A percentile compares a stretch with the other conserved stretches of the same genome.
These are phyloP conservation scores for Orthosia incerta DNA, from an alignment of 2,888 invertebrate genomes.

Conservation along the genomic window DNA sequence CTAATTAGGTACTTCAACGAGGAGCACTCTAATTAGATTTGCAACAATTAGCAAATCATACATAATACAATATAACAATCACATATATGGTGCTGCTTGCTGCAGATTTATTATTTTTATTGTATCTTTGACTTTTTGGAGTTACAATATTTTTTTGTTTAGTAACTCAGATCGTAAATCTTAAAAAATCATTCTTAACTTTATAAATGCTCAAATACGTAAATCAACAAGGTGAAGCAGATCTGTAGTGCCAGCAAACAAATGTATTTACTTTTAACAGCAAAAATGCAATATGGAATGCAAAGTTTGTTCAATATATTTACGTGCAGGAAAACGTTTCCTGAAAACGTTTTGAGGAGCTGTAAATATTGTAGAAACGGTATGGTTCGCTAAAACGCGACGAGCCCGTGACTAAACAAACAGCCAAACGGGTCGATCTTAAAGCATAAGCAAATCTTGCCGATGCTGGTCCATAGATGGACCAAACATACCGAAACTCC, in stretches of 20 bases:
- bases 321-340: constrained; percentile 7
- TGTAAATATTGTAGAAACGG: neutral
- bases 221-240: neutral
- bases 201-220: constrained; percentile 9
- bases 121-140: too few species aligned
- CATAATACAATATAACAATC: too few species aligned
- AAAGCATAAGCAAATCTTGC: too few species aligned
- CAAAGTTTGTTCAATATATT: constrained; percentile 22
- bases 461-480: too few species aligned
- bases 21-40: too few species aligned
- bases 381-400: too few species aligned
- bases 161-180: neutral
- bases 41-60: too few species aligned
- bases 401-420: too few species aligned
- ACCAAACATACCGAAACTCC: too few species aligned
- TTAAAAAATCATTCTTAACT: neutral
- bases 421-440: too few species aligned
- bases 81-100: too few species aligned
- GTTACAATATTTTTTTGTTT: neutral
- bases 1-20: neutral
- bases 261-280: constrained; percentile 31
- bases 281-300: constrained; percentile 23
- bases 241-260: constrained; percentile 13
- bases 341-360: neutral
- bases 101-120: too few species aligned